These are phyloP conservation scores for Drosophila infuscata DNA, from an alignment of 2,888 invertebrate species.

Conservation along the genomic window DNA sequence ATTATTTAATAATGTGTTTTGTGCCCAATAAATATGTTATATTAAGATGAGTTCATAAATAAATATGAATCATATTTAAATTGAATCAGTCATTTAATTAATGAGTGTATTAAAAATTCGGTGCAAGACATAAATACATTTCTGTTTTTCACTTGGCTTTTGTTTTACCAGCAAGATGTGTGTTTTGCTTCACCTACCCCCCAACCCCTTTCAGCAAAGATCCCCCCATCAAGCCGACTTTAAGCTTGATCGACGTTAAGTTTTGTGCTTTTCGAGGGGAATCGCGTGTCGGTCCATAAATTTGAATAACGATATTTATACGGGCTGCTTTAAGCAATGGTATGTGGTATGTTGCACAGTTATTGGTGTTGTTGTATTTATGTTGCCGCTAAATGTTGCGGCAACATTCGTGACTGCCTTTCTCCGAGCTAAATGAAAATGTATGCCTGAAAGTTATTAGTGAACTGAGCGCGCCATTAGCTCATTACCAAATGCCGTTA, in stretches of 20 bases:
- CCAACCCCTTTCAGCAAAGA: neutral
- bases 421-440: conserved; percentile 44
- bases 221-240: conserved; percentile 11
- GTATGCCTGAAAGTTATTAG: conserved; percentile 42
- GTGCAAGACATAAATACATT: neutral
- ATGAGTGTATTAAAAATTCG: conserved; percentile 23
- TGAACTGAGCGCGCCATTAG: conserved; percentile 40
- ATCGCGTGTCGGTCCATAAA: conserved; percentile 57
- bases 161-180: conserved; percentile 44
- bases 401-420: conserved; percentile 54
- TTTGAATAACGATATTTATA: conserved; percentile 55
- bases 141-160: conserved; percentile 44
- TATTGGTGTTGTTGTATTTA: conserved; percentile 13
- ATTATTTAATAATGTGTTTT: neutral
- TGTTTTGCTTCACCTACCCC: conserved; percentile 23
- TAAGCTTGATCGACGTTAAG: conserved; percentile 56
- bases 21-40: neutral
- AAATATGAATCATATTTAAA: neutral
- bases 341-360: conserved; percentile 9
- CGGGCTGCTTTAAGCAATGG: conserved; percentile 4
- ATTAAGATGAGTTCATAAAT: neutral
- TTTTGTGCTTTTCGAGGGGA: conserved; percentile 46
- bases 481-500: conserved; percentile 46
- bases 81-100: neutral
- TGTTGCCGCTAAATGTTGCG: conserved; percentile 56